A percentile compares a stretch with the other conserved stretches of the same genome.
Evolutionary conservation across 2,797 vertebrate genomes (phyloP).

Genomic region (Phoeniculus purpureus): DNA sequence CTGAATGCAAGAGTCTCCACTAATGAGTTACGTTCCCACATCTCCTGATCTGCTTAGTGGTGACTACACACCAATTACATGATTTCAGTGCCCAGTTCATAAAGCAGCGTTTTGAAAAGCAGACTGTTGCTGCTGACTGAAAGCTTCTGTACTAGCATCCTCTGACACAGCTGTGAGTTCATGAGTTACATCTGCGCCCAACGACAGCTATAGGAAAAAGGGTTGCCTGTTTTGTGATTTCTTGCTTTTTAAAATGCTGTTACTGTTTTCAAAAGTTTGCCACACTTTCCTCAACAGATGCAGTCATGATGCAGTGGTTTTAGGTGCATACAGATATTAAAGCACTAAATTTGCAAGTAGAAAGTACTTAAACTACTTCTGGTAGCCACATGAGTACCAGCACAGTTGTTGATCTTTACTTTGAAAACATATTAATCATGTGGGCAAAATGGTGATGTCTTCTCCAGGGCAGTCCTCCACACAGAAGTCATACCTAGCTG

Average conservation of each 20-base stretch:
- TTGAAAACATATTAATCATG: background rate
- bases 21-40: background rate
- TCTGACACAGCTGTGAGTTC: conserved; percentile 24
- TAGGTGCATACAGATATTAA: background rate
- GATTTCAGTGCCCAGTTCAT: background rate
- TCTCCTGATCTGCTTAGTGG: background rate
- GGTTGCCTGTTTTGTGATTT: background rate
- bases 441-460: background rate
- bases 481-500: background rate
- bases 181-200: background rate
- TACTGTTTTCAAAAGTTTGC: background rate
- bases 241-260: background rate
- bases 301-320: background rate
- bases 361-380: background rate
- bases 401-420: background rate
- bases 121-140: background rate
- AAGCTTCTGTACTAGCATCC: background rate
- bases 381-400: background rate
- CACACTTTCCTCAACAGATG: background rate
- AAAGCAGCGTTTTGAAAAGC: background rate
- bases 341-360: background rate
- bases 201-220: background rate
- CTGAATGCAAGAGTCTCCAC: background rate
- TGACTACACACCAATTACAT: background rate
- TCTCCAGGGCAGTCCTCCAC: background rate